phyloP scores from a whole-genome alignment of 1,140 invertebrate species.

The Drosophila trapezifrons region DNA sequence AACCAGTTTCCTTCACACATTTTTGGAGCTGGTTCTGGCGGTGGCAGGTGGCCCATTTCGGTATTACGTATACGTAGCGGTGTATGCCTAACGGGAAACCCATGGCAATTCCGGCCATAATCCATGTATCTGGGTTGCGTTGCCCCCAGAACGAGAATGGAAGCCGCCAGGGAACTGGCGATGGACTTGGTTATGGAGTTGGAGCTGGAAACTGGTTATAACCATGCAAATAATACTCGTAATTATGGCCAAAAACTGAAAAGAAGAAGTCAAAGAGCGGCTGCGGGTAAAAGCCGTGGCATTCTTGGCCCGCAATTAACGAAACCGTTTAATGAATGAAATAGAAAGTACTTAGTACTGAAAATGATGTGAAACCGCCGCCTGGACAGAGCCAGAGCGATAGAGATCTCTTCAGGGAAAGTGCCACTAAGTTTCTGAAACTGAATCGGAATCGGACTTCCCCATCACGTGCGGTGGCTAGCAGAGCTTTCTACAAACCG shows the following conservation, averaged over 20 bases:
- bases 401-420: conserved; percentile 72
- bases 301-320: conserved; percentile 55
- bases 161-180: background rate
- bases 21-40: conserved; percentile 48
- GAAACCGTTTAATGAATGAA: conserved; percentile 70
- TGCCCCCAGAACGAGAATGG: conserved; percentile 41
- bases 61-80: conserved; percentile 70
- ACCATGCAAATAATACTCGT: conserved; percentile 44
- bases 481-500: conserved; percentile 62
- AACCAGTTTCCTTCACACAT: conserved; percentile 40
- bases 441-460: conserved; percentile 10
- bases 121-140: conserved; percentile 71
- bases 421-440: conserved; percentile 42
- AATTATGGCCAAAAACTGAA: conserved; percentile 19
- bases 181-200: background rate
- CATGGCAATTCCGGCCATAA: conserved; percentile 47
- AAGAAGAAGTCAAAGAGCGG: conserved; percentile 40
- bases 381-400: conserved; percentile 1
- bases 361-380: conserved; percentile 54
- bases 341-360: conserved; percentile 69
- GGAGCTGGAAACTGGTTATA: conserved; percentile 50
- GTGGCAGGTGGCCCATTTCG: conserved; percentile 59
- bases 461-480: conserved; percentile 48
- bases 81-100: conserved; percentile 36
- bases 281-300: conserved; percentile 49